phyloP scores from a whole-genome alignment of 2,113 vertebrate species.

The Lontra canadensis region DNA sequence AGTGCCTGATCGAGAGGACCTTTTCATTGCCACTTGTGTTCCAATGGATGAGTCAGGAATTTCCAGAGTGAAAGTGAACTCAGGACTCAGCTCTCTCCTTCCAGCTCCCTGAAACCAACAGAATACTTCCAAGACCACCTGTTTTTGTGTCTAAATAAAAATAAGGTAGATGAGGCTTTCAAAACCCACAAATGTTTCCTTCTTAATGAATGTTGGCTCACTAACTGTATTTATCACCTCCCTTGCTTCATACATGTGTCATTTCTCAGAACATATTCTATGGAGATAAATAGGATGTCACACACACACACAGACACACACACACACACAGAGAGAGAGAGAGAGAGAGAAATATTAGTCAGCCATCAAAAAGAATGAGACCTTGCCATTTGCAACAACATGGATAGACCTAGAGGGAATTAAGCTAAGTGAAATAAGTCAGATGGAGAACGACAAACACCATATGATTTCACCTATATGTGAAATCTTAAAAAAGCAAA shows the following conservation, averaged over 20 bases:
- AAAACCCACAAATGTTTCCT: neutral
- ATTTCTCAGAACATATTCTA: neutral
- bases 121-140: neutral
- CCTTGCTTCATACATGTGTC: neutral
- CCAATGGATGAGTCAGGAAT: neutral
- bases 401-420: neutral
- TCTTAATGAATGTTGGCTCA: neutral
- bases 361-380: neutral
- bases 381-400: neutral
- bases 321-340: neutral
- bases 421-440: neutral
- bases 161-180: neutral
- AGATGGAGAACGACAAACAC: neutral
- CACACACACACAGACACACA: neutral
- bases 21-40: neutral
- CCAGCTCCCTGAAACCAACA: neutral
- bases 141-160: neutral
- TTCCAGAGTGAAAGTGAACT: neutral
- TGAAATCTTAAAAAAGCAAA: neutral
- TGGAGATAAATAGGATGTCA: neutral
- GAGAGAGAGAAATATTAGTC: neutral
- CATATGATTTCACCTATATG: neutral
- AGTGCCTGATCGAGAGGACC: neutral
- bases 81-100: neutral
- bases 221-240: neutral